phyloP scores from a whole-genome alignment of 2,888 invertebrate genomes.

The Monopis laevigella region DNA sequence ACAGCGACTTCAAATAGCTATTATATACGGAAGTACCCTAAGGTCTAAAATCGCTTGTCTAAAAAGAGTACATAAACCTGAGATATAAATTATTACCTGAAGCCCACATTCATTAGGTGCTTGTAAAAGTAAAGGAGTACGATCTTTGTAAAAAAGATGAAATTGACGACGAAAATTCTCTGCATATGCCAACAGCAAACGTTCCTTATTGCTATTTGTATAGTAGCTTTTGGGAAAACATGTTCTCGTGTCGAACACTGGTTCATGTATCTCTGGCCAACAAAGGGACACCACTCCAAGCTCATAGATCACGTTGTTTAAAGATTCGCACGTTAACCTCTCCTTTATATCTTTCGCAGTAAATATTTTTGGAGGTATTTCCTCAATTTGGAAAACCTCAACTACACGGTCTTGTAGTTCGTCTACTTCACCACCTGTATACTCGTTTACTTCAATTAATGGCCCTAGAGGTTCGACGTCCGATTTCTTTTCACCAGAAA shows the following conservation, averaged over 20 bases:
- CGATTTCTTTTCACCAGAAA: conserved; percentile 28
- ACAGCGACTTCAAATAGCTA: too few relatives aligned
- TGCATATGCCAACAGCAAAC: conserved; percentile 74
- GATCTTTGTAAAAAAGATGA: conserved; percentile 60
- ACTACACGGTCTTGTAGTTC: conserved; percentile 37
- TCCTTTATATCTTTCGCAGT: conserved; percentile 36
- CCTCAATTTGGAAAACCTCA: conserved; percentile 38
- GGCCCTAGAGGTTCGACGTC: conserved; percentile 39
- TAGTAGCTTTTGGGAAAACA: conserved; percentile 74
- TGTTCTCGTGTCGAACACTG: conserved; percentile 64
- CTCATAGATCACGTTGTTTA: conserved; percentile 68
- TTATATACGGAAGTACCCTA: too few relatives aligned
- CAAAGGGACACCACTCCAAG: conserved; percentile 70
- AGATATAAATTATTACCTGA: too few relatives aligned
- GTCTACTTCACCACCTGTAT: conserved; percentile 22
- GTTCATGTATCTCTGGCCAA: conserved; percentile 68
- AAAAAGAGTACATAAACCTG: too few relatives aligned
- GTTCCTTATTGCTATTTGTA: conserved; percentile 74
- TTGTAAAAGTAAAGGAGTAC: conserved; percentile 75
- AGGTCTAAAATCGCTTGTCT: too few relatives aligned
- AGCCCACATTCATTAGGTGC: conserved; percentile 80
- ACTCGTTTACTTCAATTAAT: conserved; percentile 51
- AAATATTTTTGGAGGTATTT: conserved; percentile 47
- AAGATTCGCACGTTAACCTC: conserved; percentile 53
- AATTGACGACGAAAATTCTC: conserved; percentile 83